Conservation (phyloP, 2,113 vertebrate species). For the Antigone vipio region DNA sequence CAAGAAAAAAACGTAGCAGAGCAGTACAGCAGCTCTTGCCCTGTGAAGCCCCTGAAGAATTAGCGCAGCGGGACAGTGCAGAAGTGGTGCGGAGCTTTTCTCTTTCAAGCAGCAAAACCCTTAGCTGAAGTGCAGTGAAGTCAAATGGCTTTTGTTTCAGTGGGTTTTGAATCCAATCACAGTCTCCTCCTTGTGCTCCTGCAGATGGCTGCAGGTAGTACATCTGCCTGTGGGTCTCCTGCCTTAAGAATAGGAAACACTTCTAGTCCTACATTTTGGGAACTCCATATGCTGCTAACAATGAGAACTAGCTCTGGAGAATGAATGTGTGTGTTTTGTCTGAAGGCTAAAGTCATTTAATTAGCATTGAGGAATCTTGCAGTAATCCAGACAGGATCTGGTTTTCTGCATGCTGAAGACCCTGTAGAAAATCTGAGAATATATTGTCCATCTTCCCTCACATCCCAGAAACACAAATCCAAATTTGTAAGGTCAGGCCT, state of each 20-base stretch:
- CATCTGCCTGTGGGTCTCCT: not conserved
- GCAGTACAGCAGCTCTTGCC: not conserved
- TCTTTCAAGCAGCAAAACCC: not conserved
- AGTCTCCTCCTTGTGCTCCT: not conserved
- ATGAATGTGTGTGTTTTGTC: not conserved
- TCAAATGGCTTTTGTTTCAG: not conserved
- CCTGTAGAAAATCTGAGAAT: not conserved
- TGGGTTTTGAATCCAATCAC: not conserved
- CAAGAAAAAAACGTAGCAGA: not conserved
- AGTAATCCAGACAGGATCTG: not conserved
- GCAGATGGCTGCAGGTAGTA: not conserved
- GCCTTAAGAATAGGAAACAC: not conserved
- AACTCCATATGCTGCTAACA: not conserved
- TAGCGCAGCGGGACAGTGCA: not conserved
- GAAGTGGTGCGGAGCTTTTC: not conserved
- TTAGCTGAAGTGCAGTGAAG: not conserved
- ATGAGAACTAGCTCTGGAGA: not conserved
- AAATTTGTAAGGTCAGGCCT: not conserved
- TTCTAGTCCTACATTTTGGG: not conserved
- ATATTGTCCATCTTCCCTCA: not conserved
- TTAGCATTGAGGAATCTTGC: not conserved
- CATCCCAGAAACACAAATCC: not conserved
- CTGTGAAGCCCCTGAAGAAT: not conserved
- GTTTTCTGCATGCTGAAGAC: not conserved
- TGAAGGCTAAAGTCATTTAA: not conserved